Conservation (phyloP, 2,113 vertebrate species). For the Gobio gobio region DNA sequence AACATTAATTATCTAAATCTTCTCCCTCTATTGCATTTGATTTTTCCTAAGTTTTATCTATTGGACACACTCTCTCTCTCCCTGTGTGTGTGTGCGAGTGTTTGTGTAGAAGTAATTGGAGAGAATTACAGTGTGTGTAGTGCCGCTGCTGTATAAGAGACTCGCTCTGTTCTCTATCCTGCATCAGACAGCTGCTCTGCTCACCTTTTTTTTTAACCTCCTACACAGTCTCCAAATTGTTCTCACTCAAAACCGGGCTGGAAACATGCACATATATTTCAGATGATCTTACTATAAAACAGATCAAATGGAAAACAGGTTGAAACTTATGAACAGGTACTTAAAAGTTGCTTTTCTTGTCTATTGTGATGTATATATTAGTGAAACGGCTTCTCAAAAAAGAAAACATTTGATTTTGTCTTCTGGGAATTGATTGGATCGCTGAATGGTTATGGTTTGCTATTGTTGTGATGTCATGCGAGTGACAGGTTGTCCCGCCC, state of each 20-base stretch:
- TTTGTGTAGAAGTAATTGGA: constrained; percentile 19
- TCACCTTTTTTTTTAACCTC: not conserved
- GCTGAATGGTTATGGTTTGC: no score
- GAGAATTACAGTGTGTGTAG: constrained; percentile 9
- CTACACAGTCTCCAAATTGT: constrained; percentile 9
- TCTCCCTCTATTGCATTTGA: not conserved
- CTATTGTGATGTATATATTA: no score
- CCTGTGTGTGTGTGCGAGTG: not conserved
- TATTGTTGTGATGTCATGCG: no score
- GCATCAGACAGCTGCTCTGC: not conserved
- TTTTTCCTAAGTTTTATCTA: not conserved
- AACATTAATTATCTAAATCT: not conserved
- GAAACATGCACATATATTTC: constrained; percentile 14
- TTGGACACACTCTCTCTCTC: not conserved
- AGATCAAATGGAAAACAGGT: not conserved
- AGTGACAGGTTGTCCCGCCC: no score
- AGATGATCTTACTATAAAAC: constrained; percentile 7
- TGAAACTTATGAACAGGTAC: not conserved
- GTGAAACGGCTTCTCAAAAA: not conserved
- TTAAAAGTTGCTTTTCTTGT: not conserved
- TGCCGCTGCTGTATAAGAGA: not conserved
- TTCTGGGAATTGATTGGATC: no score
- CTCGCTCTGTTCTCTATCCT: not conserved
- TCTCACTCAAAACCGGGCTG: not conserved
- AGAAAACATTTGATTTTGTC: no score